Evolutionary conservation across 2,888 invertebrate species (phyloP).

Genomic region (Orthosia gracilis): DNA sequence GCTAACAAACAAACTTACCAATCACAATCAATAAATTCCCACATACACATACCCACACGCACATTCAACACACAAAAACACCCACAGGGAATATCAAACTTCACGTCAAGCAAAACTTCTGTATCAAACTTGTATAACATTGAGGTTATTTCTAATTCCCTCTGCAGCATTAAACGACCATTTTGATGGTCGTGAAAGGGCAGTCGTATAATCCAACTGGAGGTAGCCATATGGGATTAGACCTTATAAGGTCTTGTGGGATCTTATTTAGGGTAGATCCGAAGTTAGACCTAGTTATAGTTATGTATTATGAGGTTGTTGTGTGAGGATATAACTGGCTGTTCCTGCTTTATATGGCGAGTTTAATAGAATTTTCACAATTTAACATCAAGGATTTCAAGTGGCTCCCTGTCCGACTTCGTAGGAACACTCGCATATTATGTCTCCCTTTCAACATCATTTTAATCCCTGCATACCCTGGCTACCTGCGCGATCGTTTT

Average conservation of each 20-base stretch:
- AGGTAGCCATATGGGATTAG: slow-evolving; percentile 40
- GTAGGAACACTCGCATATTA: too few species aligned
- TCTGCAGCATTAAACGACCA: slow-evolving; percentile 38
- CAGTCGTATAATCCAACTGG: slow-evolving; percentile 38
- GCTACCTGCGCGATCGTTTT: too few species aligned
- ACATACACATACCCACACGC: background rate
- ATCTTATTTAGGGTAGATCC: slow-evolving; percentile 21
- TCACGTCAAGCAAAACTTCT: slow-evolving; percentile 35
- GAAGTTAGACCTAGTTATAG: slow-evolving; percentile 11
- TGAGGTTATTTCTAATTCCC: slow-evolving; percentile 55
- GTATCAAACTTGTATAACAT: slow-evolving; percentile 16
- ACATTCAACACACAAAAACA: slow-evolving; percentile 25
- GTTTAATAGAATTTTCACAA: too few species aligned
- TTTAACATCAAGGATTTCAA: too few species aligned
- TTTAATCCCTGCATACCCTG: too few species aligned
- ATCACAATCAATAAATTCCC: background rate
- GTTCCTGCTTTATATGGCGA: too few species aligned
- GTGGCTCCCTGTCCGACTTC: too few species aligned
- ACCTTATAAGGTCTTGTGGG: slow-evolving; percentile 17
- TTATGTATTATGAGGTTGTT: background rate
- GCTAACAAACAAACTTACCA: background rate
- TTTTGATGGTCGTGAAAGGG: slow-evolving; percentile 47
- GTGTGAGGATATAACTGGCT: background rate
- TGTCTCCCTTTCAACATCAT: too few species aligned
- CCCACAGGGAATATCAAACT: slow-evolving; percentile 21